A percentile compares a stretch with the other conserved stretches of the same genome.
These are phyloP conservation scores for Sphaerophoria rueppellii DNA, from an alignment of 2,888 invertebrate genomes.

Conservation along the genomic window DNA sequence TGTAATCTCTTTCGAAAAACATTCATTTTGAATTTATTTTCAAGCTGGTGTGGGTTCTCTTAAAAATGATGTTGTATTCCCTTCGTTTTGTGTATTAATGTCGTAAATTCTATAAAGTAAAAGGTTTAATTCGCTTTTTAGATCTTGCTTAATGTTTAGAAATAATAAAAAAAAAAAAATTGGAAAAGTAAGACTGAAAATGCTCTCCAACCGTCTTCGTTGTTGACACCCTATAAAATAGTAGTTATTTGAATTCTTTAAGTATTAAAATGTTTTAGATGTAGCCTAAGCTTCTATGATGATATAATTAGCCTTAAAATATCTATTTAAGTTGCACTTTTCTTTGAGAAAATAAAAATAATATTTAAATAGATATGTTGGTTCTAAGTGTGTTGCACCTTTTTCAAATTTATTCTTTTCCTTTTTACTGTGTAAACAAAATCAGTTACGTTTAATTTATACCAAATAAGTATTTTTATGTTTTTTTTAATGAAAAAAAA, in stretches of 20 bases:
- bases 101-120: no score
- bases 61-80: no score
- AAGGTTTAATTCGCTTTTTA: not conserved
- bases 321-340: constrained; percentile 42
- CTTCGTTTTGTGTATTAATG: no score
- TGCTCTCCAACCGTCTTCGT: constrained; percentile 21
- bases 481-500: constrained; percentile 34
- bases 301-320: constrained; percentile 15
- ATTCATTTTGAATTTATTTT: not conserved
- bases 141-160: not conserved
- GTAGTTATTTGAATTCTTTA: constrained; percentile 35
- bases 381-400: constrained; percentile 62
- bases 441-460: constrained; percentile 46
- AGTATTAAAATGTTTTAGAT: constrained; percentile 36
- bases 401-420: not conserved
- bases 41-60: no score
- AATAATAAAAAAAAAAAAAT: constrained; percentile 43
- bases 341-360: constrained; percentile 25
- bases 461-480: constrained; percentile 33
- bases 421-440: constrained; percentile 29
- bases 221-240: constrained; percentile 31
- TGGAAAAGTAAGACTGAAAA: constrained; percentile 61
- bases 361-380: constrained; percentile 6
- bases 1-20: constrained; percentile 51
- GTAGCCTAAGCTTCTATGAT: constrained; percentile 19